phyloP scores from a whole-genome alignment of 1,140 invertebrate species.

The Listronotus bonariensis region DNA sequence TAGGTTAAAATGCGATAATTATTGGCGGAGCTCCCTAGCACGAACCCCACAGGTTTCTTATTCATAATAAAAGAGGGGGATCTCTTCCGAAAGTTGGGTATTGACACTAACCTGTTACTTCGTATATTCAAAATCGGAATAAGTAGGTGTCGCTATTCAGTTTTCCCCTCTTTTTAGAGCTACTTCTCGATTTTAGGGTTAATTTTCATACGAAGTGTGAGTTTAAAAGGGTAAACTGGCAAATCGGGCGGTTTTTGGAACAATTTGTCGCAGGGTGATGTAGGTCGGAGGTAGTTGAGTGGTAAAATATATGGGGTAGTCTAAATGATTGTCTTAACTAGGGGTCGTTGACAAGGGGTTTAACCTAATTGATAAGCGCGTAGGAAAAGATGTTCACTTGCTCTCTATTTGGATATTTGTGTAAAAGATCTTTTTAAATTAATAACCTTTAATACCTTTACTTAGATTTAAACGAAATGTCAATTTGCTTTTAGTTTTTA shows the following conservation, averaged over 20 bases:
- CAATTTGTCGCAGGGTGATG: conserved; percentile 15
- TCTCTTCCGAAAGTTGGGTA: conserved; percentile 21
- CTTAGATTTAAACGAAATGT: too few relatives aligned
- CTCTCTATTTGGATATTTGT: too few relatives aligned
- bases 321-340: neutral
- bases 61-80: conserved; percentile 15
- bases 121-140: conserved; percentile 14
- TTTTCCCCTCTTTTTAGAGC: conserved; percentile 25
- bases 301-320: conserved; percentile 5
- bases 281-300: conserved; percentile 15
- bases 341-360: too few relatives aligned
- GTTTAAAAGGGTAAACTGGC: conserved; percentile 27
- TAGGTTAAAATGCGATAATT: conserved; percentile 20
- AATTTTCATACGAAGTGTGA: conserved; percentile 24
- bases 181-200: conserved; percentile 29
- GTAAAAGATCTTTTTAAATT: too few relatives aligned
- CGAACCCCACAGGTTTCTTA: conserved; percentile 18
- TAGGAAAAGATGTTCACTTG: too few relatives aligned
- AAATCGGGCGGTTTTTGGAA: conserved; percentile 16
- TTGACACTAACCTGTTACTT: conserved; percentile 33
- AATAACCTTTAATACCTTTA: too few relatives aligned
- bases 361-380: too few relatives aligned
- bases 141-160: conserved; percentile 15
- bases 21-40: conserved; percentile 18
- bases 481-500: too few relatives aligned